A percentile compares a stretch with the other conserved stretches of the same genome.
Evolutionary conservation across 2,797 vertebrate genomes (phyloP).

Genomic region (Champsocephalus gunnari): DNA sequence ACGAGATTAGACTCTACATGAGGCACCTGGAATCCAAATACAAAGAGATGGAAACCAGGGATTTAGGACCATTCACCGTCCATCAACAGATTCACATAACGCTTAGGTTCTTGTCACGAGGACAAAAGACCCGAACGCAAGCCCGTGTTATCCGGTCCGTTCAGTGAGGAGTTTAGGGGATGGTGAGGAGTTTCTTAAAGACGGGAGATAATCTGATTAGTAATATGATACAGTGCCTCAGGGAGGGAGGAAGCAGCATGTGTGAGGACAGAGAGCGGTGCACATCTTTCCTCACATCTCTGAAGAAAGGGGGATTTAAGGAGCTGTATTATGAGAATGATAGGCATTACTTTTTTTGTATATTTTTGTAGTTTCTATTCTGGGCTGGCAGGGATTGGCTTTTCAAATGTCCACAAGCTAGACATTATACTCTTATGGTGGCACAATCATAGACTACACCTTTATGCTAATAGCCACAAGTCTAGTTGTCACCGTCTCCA

Average conservation of each 20-base stretch:
- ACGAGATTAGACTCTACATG: slow-evolving; percentile 17
- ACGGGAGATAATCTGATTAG: slow-evolving; percentile 71
- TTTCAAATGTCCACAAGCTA: slow-evolving; percentile 13
- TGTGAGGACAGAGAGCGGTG: slow-evolving; percentile 36
- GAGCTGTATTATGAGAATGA: slow-evolving; percentile 22
- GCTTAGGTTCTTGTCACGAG: slow-evolving; percentile 19
- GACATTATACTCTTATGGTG: slow-evolving; percentile 11
- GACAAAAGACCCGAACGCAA: slow-evolving; percentile 33
- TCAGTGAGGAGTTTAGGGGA: slow-evolving; percentile 26
- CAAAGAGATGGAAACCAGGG: slow-evolving; percentile 8
- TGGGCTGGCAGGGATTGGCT: slow-evolving; percentile 10
- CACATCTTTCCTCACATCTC: slow-evolving; percentile 45
- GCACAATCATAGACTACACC: neutral
- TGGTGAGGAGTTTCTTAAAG: slow-evolving; percentile 38
- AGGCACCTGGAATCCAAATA: slow-evolving; percentile 16
- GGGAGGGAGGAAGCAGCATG: slow-evolving; percentile 37
- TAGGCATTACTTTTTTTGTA: slow-evolving; percentile 12
- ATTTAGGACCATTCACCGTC: slow-evolving; percentile 27
- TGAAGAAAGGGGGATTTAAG: slow-evolving; percentile 40
- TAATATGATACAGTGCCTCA: slow-evolving; percentile 56
- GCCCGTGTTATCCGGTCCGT: slow-evolving; percentile 24
- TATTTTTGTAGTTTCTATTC: slow-evolving; percentile 30
- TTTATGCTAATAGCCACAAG: neutral
- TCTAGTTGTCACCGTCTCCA: neutral
- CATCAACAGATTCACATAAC: slow-evolving; percentile 22